Percentiles rank a stretch among this genome's conserved stretches.
phyloP scores from a whole-genome alignment of 1,140 invertebrate species.

The Brachionus asplanchnoidis region DNA sequence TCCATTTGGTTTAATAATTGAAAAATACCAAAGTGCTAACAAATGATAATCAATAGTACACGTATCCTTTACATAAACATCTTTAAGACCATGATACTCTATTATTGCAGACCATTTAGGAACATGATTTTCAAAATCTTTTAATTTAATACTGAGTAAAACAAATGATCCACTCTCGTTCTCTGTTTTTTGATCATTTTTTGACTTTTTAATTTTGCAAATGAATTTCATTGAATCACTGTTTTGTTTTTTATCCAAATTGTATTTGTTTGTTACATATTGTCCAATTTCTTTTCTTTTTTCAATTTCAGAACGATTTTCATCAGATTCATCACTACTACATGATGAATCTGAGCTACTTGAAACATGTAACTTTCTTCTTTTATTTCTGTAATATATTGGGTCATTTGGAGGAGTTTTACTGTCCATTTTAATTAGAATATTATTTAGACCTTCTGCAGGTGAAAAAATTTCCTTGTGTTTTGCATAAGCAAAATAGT shows the following conservation, averaged over 20 bases:
- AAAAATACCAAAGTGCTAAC: neutral
- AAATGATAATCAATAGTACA: constrained; percentile 6
- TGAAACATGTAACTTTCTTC: neutral
- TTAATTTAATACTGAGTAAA: neutral
- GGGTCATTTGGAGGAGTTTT: neutral
- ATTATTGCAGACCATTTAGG: neutral
- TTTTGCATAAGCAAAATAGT: neutral
- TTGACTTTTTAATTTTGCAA: neutral
- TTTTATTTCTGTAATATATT: neutral
- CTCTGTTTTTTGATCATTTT: neutral
- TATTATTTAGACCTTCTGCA: neutral
- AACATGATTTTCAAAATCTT: neutral
- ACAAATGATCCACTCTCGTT: neutral
- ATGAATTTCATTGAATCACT: neutral
- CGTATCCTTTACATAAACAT: neutral
- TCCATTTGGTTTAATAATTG: neutral
- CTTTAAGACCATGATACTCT: neutral
- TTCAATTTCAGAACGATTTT: neutral
- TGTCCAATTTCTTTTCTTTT: neutral
- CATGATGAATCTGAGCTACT: neutral
- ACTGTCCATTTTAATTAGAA: neutral
- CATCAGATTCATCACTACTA: neutral
- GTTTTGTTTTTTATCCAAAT: neutral
- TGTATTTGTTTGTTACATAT: neutral
- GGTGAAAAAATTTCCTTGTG: neutral